These are phyloP conservation scores for pig (Sus scrofa) DNA, from an alignment of 2,113 vertebrate species.

Conservation along the genomic window DNA sequence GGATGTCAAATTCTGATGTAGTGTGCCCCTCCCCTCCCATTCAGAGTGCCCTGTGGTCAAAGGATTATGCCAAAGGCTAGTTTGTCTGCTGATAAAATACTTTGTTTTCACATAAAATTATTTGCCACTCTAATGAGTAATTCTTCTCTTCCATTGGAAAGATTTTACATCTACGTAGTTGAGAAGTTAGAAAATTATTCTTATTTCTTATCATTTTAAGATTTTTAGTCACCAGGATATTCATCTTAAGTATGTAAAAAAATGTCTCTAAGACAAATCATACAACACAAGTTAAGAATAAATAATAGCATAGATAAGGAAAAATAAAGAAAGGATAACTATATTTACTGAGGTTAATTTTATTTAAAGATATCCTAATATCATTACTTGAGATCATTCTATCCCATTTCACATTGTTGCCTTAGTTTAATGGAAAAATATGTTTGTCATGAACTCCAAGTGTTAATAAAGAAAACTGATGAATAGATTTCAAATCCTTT, in stretches of 20 bases:
- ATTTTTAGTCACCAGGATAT: not conserved
- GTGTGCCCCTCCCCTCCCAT: fast-evolving
- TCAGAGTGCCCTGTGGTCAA: not conserved
- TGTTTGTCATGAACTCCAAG: not conserved
- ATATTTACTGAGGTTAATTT: not conserved
- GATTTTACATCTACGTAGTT: not conserved
- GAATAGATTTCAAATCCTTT: not conserved
- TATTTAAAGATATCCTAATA: not conserved
- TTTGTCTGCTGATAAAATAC: not conserved
- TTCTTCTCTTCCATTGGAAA: not conserved
- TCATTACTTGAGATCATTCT: not conserved
- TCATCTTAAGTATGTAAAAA: not conserved
- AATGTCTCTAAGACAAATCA: not conserved
- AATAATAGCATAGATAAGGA: not conserved
- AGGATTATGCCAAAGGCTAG: not conserved
- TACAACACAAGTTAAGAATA: not conserved
- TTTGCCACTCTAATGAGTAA: not conserved
- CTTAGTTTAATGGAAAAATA: conserved; percentile 1
- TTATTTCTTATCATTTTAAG: not conserved
- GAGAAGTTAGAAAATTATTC: not conserved
- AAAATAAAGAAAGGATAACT: not conserved
- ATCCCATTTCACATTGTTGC: not conserved
- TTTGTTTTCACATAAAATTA: conserved; percentile 7
- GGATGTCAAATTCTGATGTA: not conserved
- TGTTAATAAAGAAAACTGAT: not conserved